Conservation (phyloP, 2,797 vertebrate genomes). For the Pangasius djambal region DNA sequence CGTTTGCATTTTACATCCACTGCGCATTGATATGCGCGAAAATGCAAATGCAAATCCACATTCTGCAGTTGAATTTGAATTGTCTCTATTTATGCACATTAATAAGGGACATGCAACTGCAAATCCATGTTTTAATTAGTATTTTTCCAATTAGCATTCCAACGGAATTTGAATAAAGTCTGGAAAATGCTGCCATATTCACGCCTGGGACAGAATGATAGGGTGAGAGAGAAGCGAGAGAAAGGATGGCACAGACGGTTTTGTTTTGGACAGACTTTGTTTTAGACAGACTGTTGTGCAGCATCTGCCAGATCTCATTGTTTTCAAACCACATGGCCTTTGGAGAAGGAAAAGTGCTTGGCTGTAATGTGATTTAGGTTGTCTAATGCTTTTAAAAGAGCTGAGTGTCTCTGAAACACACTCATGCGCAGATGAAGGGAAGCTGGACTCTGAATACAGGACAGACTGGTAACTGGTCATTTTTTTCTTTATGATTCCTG, state of each 20-base stretch:
- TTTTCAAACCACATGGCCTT: constrained; percentile 43
- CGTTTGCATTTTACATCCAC: background rate
- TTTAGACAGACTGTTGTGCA: constrained; percentile 37
- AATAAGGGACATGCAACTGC: background rate
- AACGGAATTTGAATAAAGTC: background rate
- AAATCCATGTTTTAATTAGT: background rate
- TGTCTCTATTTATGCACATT: background rate
- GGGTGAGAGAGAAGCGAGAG: background rate
- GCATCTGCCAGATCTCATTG: constrained; percentile 45
- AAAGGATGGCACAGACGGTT: constrained; percentile 5
- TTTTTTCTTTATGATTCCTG: background rate
- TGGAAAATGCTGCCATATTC: background rate
- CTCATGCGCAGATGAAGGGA: background rate
- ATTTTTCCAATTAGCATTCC: background rate
- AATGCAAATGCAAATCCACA: background rate
- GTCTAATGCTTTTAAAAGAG: constrained; percentile 23
- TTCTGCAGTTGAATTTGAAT: background rate
- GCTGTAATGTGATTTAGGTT: constrained; percentile 25
- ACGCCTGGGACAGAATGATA: background rate
- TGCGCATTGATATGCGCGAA: background rate
- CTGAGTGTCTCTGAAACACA: background rate
- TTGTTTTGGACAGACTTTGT: constrained; percentile 36
- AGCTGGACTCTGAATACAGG: background rate
- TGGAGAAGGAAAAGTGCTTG: constrained; percentile 22
- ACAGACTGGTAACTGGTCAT: background rate